Conservation (phyloP, 1,140 invertebrate species). For the Lethrus apterus region DNA sequence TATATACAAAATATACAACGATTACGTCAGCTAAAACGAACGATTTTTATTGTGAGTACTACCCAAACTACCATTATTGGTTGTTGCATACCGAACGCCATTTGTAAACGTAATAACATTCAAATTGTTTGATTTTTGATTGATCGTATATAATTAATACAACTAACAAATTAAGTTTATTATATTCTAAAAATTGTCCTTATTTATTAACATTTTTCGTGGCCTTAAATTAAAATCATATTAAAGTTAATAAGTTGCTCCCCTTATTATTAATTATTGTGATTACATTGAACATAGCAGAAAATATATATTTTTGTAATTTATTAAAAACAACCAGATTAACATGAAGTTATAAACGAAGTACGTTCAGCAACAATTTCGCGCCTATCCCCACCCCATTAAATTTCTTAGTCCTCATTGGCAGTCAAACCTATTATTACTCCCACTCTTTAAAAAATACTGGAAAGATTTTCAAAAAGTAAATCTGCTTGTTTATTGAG, state of each 20-base stretch:
- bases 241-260: no score
- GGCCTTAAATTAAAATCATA: no score
- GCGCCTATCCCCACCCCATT: slow-evolving; percentile 9
- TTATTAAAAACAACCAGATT: no score
- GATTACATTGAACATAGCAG: neutral
- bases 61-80: no score
- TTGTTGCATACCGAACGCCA: no score
- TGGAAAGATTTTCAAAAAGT: slow-evolving; percentile 11
- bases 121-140: neutral
- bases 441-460: slow-evolving; percentile 11
- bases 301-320: neutral
- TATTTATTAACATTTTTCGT: neutral
- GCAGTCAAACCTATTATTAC: slow-evolving; percentile 11
- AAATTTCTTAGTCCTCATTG: slow-evolving; percentile 1
- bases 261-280: no score
- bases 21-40: slow-evolving; percentile 11
- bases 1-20: slow-evolving; percentile 13
- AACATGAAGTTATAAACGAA: no score
- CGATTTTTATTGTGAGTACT: slow-evolving; percentile 12
- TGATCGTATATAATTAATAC: neutral
- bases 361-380: slow-evolving; percentile 1
- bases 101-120: no score
- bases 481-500: slow-evolving; percentile 4
- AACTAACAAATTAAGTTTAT: neutral
- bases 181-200: neutral